These are phyloP conservation scores for Antigone vipio DNA, from an alignment of 2,113 vertebrate genomes.

Conservation along the genomic window DNA sequence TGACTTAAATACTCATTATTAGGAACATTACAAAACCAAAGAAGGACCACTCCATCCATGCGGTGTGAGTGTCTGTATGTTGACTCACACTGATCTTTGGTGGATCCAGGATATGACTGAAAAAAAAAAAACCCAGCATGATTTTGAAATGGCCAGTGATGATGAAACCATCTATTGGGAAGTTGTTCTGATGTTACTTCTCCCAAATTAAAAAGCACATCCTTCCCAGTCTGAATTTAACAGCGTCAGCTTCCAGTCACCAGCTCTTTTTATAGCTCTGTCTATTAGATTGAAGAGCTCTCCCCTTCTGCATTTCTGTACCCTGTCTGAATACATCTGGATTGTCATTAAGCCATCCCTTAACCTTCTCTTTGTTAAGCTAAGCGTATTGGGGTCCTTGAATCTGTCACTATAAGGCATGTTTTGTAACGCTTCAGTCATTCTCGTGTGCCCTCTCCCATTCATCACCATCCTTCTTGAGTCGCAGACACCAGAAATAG, in stretches of 20 bases:
- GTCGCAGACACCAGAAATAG: conserved; percentile 23
- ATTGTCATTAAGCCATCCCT: conserved; percentile 52
- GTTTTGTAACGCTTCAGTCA: conserved; percentile 54
- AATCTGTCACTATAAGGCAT: conserved; percentile 62
- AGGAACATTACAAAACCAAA: not conserved
- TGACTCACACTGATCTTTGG: not conserved
- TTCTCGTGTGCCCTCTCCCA: conserved; percentile 35
- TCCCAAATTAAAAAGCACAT: not conserved
- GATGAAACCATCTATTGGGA: not conserved
- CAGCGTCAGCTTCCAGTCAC: conserved; percentile 48
- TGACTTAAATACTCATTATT: not conserved
- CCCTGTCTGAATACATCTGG: conserved; percentile 48
- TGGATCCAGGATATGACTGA: not conserved
- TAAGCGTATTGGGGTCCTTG: conserved; percentile 60
- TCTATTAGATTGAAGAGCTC: conserved; percentile 57
- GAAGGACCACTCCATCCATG: not conserved
- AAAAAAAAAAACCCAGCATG: not conserved
- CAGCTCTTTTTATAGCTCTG: conserved; percentile 46
- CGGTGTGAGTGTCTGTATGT: not conserved
- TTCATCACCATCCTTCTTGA: conserved; percentile 46
- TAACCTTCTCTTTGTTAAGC: conserved; percentile 70
- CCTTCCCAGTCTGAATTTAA: conserved; percentile 15
- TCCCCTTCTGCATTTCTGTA: conserved; percentile 3
- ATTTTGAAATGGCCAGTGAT: not conserved
- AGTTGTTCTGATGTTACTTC: not conserved